Percentiles rank a stretch among this genome's conserved stretches.
phyloP scores from a whole-genome alignment of 2,888 invertebrate species.

The Scaptomyza polygonia region DNA sequence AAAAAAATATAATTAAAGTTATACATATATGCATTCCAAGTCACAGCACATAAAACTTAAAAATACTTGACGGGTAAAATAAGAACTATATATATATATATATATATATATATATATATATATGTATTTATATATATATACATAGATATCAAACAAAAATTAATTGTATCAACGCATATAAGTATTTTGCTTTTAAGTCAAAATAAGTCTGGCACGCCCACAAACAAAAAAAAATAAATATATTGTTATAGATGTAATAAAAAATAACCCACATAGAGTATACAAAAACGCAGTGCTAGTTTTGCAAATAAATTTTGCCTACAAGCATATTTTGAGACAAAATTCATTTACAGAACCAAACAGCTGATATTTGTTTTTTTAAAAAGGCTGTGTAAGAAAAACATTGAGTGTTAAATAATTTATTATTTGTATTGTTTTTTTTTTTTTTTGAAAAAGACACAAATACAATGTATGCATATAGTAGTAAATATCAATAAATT shows the following conservation, averaged over 20 bases:
- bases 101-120: conserved; percentile 1
- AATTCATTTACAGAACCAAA: conserved; percentile 15
- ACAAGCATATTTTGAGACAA: conserved; percentile 1
- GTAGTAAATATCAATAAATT: conserved; percentile 40
- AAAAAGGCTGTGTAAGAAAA: conserved; percentile 63
- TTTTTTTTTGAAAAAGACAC: conserved; percentile 50
- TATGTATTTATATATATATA: not conserved
- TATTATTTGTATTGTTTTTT: conserved; percentile 65
- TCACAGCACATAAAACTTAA: conserved; percentile 46
- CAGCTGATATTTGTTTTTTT: conserved; percentile 9
- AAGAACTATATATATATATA: conserved; percentile 14
- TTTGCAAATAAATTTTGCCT: conserved; percentile 15
- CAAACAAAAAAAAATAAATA: conserved; percentile 14
- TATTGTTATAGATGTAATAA: conserved; percentile 19
- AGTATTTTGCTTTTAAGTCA: conserved; percentile 31
- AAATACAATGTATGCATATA: conserved; percentile 65
- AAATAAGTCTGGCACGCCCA: conserved; percentile 53
- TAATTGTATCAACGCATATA: conserved; percentile 8
- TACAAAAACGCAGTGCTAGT: conserved; percentile 25
- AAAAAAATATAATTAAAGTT: conserved; percentile 8
- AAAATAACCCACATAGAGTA: conserved; percentile 48
- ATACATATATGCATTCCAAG: conserved; percentile 61
- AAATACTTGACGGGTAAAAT: conserved; percentile 60
- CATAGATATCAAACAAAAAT: conserved; percentile 22
- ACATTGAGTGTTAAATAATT: conserved; percentile 76